Base-by-base conservation (phyloP, 2,113 vertebrate genomes). In the Tachysurus fulvidraco region DNA sequence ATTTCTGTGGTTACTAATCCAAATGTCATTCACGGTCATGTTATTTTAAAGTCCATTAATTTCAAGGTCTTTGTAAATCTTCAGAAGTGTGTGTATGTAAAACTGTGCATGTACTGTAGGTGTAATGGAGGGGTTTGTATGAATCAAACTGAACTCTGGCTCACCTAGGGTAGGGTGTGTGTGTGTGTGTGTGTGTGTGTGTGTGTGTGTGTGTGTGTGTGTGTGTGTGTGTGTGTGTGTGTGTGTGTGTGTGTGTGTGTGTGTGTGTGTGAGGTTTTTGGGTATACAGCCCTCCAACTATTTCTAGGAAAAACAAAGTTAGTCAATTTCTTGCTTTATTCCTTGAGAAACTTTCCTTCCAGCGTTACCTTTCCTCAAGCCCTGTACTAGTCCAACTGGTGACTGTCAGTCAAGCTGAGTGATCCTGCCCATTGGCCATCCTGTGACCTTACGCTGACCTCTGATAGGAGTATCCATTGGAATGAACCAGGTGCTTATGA, bases 371-470 rank as follows among this genome's bases (percentile, higher is more conserved):
- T 77, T 77, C 14, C 46, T 28, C 2, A 2, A n/a, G 13, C 50
- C 55, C 19, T 62, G 17, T 57, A 30, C 54, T 14, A 50, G 41
- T 50, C n/a, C 44, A 83, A 84, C 80, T 76, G 79, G 17, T 83
- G 28, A 44, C 83, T 87, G 88, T 84, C 79, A 84, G 5, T 83
- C 78, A 79, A 25, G 25, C 44, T 12, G 71, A 81, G 79, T 64
- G 74, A 84, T 84, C 88, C 91, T 62, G 60, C 89, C 89, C 90
- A 78, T 0, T 79, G 88, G 89, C 82, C 92, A 91, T 91, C 57
- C 41, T 83, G 73, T 93, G 92, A 94, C 94, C 94, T 88, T 90
- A 85, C 88, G 74, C 88, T 94, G 92, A 93, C 92, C 93, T 90
- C 91, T 93, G 92, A 90, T 92, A 91, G 91, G 90, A 93, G 86